Base-by-base conservation (phyloP, 2,113 vertebrate species). In the Heterotis niloticus region DNA sequence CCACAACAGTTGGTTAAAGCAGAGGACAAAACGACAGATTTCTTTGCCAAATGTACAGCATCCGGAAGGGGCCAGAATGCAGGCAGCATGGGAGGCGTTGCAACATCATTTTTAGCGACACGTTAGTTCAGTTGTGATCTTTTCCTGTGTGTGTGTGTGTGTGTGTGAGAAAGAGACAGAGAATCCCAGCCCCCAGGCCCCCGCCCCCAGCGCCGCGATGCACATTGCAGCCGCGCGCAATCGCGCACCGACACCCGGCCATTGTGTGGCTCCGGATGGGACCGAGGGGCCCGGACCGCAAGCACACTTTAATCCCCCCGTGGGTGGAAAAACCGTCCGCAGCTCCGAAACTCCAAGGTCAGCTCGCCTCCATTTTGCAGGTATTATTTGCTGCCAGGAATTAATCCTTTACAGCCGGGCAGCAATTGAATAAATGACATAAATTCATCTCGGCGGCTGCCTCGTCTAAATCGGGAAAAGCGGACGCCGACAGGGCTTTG, bases 161-260 rank as follows among this genome's bases (percentile, higher is more conserved):
- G 34, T 44, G 34, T 44, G 34, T 44, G 34, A n/a, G n/a, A n/a
- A n/a, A n/a, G n/a, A n/a, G n/a, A n/a, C n/a, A n/a, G n/a, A n/a
- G n/a, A n/a, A n/a, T n/a, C 34, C 34, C 34, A 44, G 34, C 34
- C 34, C 34, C 34, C 34, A 44, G 2, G 34, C 34, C 34, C 34
- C 34, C 34, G 34, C 34, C 34, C 34, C 34, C 34, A 44, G 34
- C 34, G 34, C 34, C 34, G 34, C 7, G 34, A 44, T 44, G 34
- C 34, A 44, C 34, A 2, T 7, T 44, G 83, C 82, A 81, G 81
- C 69, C 23, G 82, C 79, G 44, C 68, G 34, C 73, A 81, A 77
- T 86, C 88, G 84, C 80, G 56, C 59, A 75, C 75, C 83, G 80
- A 84, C 77, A 82, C 76, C 18, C 60, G 52, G 81, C 79, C 52